phyloP scores from a whole-genome alignment of 2,888 invertebrate species.

The Herminia tarsipennalis region DNA sequence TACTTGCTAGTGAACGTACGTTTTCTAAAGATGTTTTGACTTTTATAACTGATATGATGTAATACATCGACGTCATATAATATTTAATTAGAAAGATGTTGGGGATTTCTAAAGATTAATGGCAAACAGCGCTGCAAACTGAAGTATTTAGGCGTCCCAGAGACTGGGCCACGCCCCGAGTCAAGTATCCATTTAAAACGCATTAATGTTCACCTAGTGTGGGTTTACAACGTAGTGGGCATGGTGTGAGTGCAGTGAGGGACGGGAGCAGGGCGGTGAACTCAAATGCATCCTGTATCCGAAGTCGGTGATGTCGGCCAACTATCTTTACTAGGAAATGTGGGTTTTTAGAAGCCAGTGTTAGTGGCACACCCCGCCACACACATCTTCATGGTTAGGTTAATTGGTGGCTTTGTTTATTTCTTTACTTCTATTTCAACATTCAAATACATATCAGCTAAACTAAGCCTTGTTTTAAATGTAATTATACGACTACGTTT shows the following conservation, averaged over 20 bases:
- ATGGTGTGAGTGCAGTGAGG: slow-evolving; percentile 51
- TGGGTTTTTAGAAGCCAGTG: slow-evolving; percentile 76
- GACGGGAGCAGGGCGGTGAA: slow-evolving; percentile 71
- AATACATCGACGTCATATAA: slow-evolving; percentile 27
- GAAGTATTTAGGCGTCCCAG: slow-evolving; percentile 42
- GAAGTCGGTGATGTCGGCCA: slow-evolving; percentile 71
- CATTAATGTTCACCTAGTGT: slow-evolving; percentile 69
- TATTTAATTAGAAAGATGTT: slow-evolving; percentile 10
- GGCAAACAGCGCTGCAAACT: slow-evolving; percentile 19
- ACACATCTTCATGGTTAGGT: slow-evolving; percentile 69
- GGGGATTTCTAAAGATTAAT: slow-evolving; percentile 3
- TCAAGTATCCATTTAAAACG: slow-evolving; percentile 66
- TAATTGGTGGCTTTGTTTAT: slow-evolving; percentile 63
- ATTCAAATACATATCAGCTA: slow-evolving; percentile 39
- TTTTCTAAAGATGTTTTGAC: slow-evolving; percentile 52
- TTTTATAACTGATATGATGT: slow-evolving; percentile 37
- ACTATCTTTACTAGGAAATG: slow-evolving; percentile 77
- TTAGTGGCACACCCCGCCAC: slow-evolving; percentile 71
- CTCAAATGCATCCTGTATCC: slow-evolving; percentile 78
- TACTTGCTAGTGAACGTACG: slow-evolving; percentile 50
- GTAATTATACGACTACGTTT: no score
- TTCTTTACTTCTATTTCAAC: slow-evolving; percentile 47
- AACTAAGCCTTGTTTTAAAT: slow-evolving; percentile 48
- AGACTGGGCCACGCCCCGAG: slow-evolving; percentile 42
- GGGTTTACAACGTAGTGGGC: slow-evolving; percentile 60